Evolutionary conservation across 2,797 vertebrate species (phyloP), one percentile per base, ranked within the genome.

Genomic region (Oryzias sinensis): DNA sequence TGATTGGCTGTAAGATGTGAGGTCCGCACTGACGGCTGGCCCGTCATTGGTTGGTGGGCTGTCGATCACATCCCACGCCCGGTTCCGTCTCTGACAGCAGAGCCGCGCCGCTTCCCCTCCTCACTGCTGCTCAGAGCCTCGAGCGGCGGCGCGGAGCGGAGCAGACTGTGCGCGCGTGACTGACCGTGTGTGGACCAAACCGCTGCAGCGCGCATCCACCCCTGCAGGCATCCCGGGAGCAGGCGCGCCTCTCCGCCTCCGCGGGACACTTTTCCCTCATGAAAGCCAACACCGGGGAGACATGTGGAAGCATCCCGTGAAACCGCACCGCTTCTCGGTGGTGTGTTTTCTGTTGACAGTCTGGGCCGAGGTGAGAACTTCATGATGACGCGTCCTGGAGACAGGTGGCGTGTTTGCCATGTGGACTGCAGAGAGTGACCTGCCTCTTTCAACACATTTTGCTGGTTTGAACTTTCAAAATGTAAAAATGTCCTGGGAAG

Each of bases 331-430:
- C 87, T 75, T 90, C 65, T 82, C 85, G 46, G 74, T 90, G 65
- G 83, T 85, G 71, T 84, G 65, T 63, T 43, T 90, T 62, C 85
- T 94, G 76, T 83, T 93, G 85, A 84, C 90, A 73, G 87, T 93
- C 77, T 79, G 89, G 77, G 82, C 85, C 49, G 86, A 94, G 93
- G 93, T 95, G 93, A 90, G 90, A 77, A 83, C 56, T 70, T 84
- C 53, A 16, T 60, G 5, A 33, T 16, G 6, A 5, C 22, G 54
- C 18, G 4, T 18, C 22, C 20, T 5, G 7, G 3, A n/a, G 1
- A 27, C 5, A 43, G 37, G 27, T 25, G 1, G 16, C 37, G 4
- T 14, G 25, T 42, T 4, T 13, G 6, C 11, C 33, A 8, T 11
- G 29, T 41, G 25, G 15, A 46, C 43, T 46, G 4, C n/a, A 17